Percentiles rank a stretch among this genome's conserved stretches.
Conservation (phyloP, 2,888 invertebrate species). For the Opisthograptis luteolata region DNA sequence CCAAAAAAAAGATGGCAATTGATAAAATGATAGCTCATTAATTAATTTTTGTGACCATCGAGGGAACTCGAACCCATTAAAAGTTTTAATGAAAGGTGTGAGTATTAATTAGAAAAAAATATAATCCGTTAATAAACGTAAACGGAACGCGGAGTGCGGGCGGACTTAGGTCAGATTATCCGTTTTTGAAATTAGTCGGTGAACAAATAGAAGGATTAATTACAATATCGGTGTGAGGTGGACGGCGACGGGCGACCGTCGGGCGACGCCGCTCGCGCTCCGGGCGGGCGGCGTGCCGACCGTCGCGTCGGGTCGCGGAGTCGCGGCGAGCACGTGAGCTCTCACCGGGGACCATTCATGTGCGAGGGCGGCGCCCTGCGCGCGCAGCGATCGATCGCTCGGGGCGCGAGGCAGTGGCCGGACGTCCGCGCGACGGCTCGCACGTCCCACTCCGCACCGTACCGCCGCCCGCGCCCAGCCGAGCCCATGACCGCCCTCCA, state of each 20-base stretch:
- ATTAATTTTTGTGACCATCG: conserved; percentile 16
- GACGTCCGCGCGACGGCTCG: conserved; percentile 70
- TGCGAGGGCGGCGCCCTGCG: conserved; percentile 74
- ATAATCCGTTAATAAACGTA: conserved; percentile 23
- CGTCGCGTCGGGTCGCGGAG: conserved; percentile 51
- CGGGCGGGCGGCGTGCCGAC: conserved; percentile 13
- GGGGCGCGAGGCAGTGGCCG: conserved; percentile 70
- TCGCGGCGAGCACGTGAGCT: conserved; percentile 76
- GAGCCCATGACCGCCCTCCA: conserved; percentile 77
- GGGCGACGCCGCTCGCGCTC: background rate
- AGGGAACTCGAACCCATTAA: conserved; percentile 17
- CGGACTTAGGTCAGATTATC: conserved; percentile 30
- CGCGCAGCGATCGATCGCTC: conserved; percentile 71
- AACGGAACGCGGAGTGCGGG: conserved; percentile 20
- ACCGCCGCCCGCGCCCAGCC: conserved; percentile 49
- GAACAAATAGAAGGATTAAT: conserved; percentile 30
- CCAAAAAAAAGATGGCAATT: no score
- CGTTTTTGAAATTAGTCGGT: conserved; percentile 29
- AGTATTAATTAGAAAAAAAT: conserved; percentile 27
- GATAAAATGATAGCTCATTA: conserved; percentile 11
- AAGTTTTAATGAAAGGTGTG: conserved; percentile 26
- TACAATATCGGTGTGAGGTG: conserved; percentile 26
- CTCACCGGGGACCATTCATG: conserved; percentile 77
- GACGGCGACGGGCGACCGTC: background rate
- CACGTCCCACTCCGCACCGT: conserved; percentile 57